phyloP scores from a whole-genome alignment of 37 sponge, comb jelly and placozoan species.

The Oopsacas minuta region DNA sequence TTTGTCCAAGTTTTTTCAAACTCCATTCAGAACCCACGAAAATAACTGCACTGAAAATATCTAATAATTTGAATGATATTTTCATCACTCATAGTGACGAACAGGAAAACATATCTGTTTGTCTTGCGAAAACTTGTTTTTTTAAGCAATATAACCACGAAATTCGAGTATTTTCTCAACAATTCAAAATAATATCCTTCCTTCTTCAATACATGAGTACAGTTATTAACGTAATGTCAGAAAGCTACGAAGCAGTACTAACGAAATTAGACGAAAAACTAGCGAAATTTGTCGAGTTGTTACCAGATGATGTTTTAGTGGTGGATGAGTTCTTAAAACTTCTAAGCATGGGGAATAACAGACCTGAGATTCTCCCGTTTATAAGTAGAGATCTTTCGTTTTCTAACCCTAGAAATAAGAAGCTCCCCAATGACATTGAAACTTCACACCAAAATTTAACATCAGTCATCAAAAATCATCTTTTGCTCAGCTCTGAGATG shows the following conservation, averaged over 20 bases:
- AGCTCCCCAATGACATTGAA: background rate
- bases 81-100: background rate
- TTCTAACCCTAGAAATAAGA: background rate
- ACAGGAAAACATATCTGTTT: background rate
- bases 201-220: background rate
- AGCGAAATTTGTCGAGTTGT: background rate
- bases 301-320: background rate
- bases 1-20: constrained; percentile 10
- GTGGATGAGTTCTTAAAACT: background rate
- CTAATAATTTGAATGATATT: background rate
- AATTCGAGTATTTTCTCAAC: background rate
- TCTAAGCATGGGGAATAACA: background rate
- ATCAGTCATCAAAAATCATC: background rate
- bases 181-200: background rate
- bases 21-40: background rate
- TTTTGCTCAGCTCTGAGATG: background rate
- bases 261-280: background rate
- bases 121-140: background rate
- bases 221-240: background rate
- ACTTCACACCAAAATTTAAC: constrained; percentile 1
- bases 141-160: background rate
- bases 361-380: background rate
- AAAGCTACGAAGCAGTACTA: background rate
- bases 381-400: background rate
- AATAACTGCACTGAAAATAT: background rate